A percentile compares a stretch with the other conserved stretches of the same genome.
Conservation (phyloP, 2,888 invertebrate genomes). For the Scelioninae gen. 1 region DNA sequence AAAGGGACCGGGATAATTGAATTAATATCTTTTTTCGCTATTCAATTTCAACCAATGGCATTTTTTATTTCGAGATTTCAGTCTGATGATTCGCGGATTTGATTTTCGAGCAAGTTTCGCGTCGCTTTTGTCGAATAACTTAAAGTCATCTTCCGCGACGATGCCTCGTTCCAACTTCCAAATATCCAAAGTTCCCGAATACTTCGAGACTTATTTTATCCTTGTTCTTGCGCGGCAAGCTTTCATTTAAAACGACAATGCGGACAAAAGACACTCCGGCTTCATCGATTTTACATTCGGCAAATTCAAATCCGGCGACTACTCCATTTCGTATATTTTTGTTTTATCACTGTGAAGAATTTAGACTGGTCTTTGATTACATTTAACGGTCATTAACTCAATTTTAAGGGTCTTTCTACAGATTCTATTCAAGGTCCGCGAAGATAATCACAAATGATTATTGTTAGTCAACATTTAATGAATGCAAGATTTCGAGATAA, state of each 20-base stretch:
- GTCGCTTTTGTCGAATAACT: conserved; percentile 44
- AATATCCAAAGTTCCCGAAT: conserved; percentile 50
- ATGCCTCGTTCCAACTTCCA: conserved; percentile 45
- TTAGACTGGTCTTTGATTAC: conserved; percentile 7
- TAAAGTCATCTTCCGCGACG: conserved; percentile 37
- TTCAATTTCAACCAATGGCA: too few relatives aligned
- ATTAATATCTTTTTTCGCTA: background rate
- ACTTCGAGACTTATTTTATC: conserved; percentile 51
- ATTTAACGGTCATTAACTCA: background rate
- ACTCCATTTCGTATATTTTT: conserved; percentile 13
- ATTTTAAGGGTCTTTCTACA: background rate
- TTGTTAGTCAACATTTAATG: background rate
- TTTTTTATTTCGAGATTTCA: too few relatives aligned
- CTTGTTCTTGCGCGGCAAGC: conserved; percentile 50
- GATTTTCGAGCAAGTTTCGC: conserved; percentile 8
- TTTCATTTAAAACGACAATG: conserved; percentile 50
- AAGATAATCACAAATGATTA: background rate
- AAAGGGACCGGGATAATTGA: background rate
- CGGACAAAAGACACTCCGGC: conserved; percentile 45
- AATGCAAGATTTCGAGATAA: background rate
- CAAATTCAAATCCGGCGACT: conserved; percentile 31
- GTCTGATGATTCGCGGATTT: background rate
- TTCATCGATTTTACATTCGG: conserved; percentile 44
- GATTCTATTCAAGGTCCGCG: too few relatives aligned
- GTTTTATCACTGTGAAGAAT: conserved; percentile 6